Base-by-base conservation (phyloP, 2,888 invertebrate genomes). In the Desoria tigrina region DNA sequence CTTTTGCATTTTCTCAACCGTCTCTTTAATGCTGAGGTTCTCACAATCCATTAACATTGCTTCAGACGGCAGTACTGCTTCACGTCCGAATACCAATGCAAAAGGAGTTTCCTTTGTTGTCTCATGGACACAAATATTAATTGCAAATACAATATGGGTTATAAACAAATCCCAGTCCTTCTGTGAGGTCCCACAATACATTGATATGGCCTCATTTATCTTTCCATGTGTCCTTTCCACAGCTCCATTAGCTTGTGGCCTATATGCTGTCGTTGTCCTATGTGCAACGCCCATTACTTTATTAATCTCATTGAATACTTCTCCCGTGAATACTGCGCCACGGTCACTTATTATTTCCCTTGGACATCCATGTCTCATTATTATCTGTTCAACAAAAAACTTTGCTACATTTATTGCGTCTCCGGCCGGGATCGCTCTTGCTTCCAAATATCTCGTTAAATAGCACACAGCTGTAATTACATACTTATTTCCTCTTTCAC, bases 141-240 rank as follows among this genome's bases (percentile, higher is more conserved):
- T 55, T n/a, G 55, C 55, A 32, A 55, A 55, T 37, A n/a, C n/a
- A 4, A 55, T n/a, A 16, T 32, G 55, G 6, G 32, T n/a, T 4
- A 55, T 28, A 4, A 9, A 32, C 32, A 32, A n/a, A 55, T 21
- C 7, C 55, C 55, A 55, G 32, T 27, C 55, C 4, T 7, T 55
- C 37, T 55, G 55, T 3, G 9, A 16, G 9, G 9, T 9, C 7
- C 18, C 18, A 7, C 9, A 11, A 18, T 49, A 49, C 49, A 49
- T 49, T 16, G 49, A 9, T 18, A 49, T 49, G 49, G 14, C 9
- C 7, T 49, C 49, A 16, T 49, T 49, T 16, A 49, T 49, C 7
- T 16, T 18, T 7, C 14, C 49, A 49, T 49, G 49, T 7, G 49
- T n/a, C 18, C 49, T 49, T 49, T 49, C 49, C 7, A 16, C 18